A percentile compares a stretch with the other conserved stretches of the same genome.
Conservation (phyloP, 2,888 invertebrate species). For the Athalia cordata region DNA sequence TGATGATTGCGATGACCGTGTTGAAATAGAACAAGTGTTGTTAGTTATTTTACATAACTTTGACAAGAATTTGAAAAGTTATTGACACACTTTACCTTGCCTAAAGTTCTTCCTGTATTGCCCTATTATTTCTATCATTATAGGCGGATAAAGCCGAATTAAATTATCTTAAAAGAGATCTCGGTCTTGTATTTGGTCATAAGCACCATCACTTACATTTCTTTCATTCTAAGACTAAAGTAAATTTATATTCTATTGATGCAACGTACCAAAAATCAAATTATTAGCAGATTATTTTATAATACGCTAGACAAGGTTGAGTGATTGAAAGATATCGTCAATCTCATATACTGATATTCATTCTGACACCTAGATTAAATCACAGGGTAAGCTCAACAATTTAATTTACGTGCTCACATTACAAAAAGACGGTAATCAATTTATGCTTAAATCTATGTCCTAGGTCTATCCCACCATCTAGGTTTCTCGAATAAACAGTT, state of each 20-base stretch:
- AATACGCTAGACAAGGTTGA: background rate
- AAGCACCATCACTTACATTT: slow-evolving; percentile 21
- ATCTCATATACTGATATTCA: slow-evolving; percentile 19
- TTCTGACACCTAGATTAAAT: background rate
- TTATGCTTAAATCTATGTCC: background rate
- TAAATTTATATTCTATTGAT: slow-evolving; percentile 1
- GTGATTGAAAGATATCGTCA: background rate
- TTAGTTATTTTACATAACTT: slow-evolving; percentile 10
- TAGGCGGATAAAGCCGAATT: background rate
- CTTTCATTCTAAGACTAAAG: slow-evolving; percentile 21
- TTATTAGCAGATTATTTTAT: slow-evolving; percentile 3
- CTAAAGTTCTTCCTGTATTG: background rate
- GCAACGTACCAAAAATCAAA: slow-evolving; percentile 8
- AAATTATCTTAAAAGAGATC: too few relatives aligned
- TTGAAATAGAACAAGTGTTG: background rate
- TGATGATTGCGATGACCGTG: background rate
- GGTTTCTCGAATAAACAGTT: background rate
- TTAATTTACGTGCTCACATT: slow-evolving; percentile 10
- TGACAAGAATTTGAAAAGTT: background rate
- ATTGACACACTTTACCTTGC: slow-evolving; percentile 5
- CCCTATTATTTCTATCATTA: background rate
- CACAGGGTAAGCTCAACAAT: background rate
- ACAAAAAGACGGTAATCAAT: background rate
- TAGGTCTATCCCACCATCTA: background rate
- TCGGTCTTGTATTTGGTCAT: slow-evolving; percentile 38